These are phyloP conservation scores for Cephus spinipes DNA, from an alignment of 2,888 invertebrate species.

Conservation along the genomic window DNA sequence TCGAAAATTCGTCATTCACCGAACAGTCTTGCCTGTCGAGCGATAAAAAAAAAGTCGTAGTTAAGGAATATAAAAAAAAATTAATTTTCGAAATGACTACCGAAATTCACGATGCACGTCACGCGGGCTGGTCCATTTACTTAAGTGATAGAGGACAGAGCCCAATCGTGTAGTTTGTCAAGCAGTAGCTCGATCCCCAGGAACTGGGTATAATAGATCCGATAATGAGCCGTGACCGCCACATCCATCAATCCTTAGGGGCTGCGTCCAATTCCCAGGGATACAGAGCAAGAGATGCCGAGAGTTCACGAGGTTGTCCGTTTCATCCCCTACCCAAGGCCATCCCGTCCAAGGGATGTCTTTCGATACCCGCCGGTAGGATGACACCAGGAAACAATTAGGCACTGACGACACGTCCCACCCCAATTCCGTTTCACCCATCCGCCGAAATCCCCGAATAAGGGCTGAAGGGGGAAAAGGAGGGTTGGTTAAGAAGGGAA, in stretches of 20 bases:
- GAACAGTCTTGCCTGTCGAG: neutral
- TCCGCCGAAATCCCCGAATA: neutral
- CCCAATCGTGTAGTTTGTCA: constrained; percentile 41
- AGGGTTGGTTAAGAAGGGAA: neutral
- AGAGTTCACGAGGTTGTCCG: neutral
- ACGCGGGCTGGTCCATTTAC: neutral
- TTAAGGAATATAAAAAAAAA: neutral
- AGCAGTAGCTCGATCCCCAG: constrained; percentile 36
- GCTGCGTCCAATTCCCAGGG: neutral
- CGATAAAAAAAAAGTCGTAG: neutral
- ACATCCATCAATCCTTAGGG: constrained; percentile 52
- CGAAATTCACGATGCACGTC: neutral
- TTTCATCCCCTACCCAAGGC: neutral
- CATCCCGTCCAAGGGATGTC: neutral
- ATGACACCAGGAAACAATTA: constrained; percentile 49
- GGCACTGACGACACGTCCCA: constrained; percentile 25
- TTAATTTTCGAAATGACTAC: neutral
- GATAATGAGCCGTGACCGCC: constrained; percentile 51
- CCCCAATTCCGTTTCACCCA: neutral
- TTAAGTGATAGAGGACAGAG: constrained; percentile 31
- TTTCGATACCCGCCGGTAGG: neutral
- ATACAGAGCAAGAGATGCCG: neutral
- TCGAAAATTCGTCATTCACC: rapidly evolving
- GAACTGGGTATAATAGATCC: constrained; percentile 51
- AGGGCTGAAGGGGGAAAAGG: neutral